Evolutionary conservation across 2,797 vertebrate species (phyloP).

Genomic region (Cyclopterus lumpus): DNA sequence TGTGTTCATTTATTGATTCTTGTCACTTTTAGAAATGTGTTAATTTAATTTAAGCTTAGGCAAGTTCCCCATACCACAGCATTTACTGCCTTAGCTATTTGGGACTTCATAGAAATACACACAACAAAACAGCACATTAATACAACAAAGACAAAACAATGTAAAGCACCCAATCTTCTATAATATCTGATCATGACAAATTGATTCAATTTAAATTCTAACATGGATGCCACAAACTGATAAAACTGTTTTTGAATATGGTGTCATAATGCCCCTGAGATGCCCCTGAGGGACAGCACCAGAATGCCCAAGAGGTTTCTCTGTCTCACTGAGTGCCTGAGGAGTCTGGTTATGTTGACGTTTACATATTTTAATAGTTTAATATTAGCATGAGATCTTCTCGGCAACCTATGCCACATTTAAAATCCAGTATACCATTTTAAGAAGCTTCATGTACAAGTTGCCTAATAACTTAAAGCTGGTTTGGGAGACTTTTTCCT

Average conservation of each 20-base stretch:
- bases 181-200: conserved; percentile 14
- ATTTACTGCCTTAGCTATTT: not conserved
- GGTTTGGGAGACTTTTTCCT: not conserved
- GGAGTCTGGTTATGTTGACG: conserved; percentile 14
- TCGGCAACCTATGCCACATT: not conserved
- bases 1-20: conserved; percentile 13
- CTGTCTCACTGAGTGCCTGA: not conserved
- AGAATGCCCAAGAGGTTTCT: conserved; percentile 36
- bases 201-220: conserved; percentile 14
- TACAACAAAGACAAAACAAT: not conserved
- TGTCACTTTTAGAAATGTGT: conserved; percentile 4
- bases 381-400: conserved; percentile 16
- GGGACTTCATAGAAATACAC: not conserved
- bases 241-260: conserved; percentile 6
- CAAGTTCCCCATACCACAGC: not conserved
- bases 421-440: not conserved
- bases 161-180: conserved; percentile 4
- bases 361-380: conserved; percentile 1
- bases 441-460: not conserved
- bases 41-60: not conserved
- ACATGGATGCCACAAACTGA: not conserved
- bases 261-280: conserved; percentile 8
- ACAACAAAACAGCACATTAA: not conserved
- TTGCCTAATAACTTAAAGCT: not conserved
- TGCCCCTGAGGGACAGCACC: not conserved